Evolutionary conservation across 2,113 vertebrate species (phyloP).

Genomic region (Lates calcarifer): DNA sequence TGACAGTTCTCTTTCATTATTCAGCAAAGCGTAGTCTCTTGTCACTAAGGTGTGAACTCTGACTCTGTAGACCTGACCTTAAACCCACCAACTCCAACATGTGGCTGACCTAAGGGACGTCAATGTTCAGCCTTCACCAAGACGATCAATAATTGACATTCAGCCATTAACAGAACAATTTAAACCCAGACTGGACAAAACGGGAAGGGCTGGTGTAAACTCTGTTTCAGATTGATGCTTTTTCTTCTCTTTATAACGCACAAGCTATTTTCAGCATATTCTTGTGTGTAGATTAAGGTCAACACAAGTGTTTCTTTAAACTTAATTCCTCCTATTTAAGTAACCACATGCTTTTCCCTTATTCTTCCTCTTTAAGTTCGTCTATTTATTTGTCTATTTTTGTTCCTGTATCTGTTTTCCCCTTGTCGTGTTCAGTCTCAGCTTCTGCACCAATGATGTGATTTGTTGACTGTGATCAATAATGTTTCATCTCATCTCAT

Average conservation of each 20-base stretch:
- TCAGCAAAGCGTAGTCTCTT: constrained; percentile 47
- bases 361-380: background rate
- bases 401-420: fast-evolving
- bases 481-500: constrained; percentile 25
- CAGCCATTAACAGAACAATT: constrained; percentile 33
- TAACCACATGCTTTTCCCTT: background rate
- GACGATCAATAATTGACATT: constrained; percentile 46
- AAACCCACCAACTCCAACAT: constrained; percentile 46
- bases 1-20: constrained; percentile 65
- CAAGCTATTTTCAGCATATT: background rate
- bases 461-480: constrained; percentile 16
- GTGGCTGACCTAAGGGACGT: constrained; percentile 8
- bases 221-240: background rate
- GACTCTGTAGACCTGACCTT: constrained; percentile 65
- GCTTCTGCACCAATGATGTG: constrained; percentile 3
- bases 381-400: background rate
- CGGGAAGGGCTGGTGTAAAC: background rate
- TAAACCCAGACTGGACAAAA: constrained; percentile 9
- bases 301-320: background rate
- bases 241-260: background rate
- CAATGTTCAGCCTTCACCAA: constrained; percentile 40
- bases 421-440: background rate
- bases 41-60: constrained; percentile 58
- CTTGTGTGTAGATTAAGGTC: background rate
- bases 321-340: background rate